Percentiles rank a stretch among this genome's conserved stretches.
Evolutionary conservation across 2,888 invertebrate species (phyloP).

Genomic region (Idaea aversata): DNA sequence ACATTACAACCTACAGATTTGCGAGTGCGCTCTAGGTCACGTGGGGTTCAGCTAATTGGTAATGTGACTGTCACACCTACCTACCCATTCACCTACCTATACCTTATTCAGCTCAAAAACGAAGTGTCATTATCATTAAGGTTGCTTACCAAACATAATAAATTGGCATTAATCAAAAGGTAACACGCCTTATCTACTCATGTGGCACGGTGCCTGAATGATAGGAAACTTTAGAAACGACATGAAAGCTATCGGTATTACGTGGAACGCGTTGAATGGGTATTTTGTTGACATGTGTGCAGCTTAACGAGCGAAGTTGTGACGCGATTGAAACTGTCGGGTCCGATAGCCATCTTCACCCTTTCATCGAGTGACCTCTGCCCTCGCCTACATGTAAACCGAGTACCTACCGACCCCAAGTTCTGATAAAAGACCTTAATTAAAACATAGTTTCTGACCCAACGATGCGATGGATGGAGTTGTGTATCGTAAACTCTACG

Average conservation of each 20-base stretch:
- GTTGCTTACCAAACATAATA: constrained; percentile 17
- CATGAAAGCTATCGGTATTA: constrained; percentile 44
- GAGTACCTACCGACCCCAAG: constrained; percentile 34
- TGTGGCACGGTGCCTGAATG: constrained; percentile 26
- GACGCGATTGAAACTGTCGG: constrained; percentile 65
- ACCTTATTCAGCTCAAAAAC: constrained; percentile 6
- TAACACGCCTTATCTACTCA: too few species aligned
- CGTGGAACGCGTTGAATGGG: constrained; percentile 59
- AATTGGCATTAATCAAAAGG: constrained; percentile 29
- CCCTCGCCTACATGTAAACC: constrained; percentile 33
- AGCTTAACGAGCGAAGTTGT: constrained; percentile 65
- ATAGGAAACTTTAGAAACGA: constrained; percentile 47
- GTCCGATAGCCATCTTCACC: constrained; percentile 65
- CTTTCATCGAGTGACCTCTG: constrained; percentile 56
- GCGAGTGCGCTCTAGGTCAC: too few species aligned
- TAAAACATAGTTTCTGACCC: constrained; percentile 58
- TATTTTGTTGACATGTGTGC: constrained; percentile 50
- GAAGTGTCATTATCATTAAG: constrained; percentile 4
- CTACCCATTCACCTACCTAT: not conserved
- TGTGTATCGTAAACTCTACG: constrained; percentile 31
- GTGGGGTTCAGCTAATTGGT: too few species aligned
- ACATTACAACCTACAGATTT: too few species aligned
- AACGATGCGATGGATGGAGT: constrained; percentile 40
- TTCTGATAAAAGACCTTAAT: constrained; percentile 65
- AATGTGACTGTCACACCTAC: not conserved